Evolutionary conservation across 2,113 vertebrate species (phyloP), one percentile per base, ranked within the genome.

Genomic region (Mola mola): DNA sequence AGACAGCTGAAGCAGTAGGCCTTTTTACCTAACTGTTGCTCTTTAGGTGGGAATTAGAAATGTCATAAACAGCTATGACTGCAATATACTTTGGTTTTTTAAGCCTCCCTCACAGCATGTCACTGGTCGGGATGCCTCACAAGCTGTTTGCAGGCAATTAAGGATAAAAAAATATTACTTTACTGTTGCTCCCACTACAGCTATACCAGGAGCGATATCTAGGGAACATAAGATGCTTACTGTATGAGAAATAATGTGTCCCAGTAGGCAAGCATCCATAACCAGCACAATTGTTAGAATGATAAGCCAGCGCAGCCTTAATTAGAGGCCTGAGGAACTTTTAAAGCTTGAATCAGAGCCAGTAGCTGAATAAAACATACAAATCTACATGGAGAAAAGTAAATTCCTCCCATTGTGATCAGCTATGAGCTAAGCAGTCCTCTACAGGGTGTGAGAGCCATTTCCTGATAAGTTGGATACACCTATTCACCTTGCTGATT

Each of bases 401-500:
- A 28, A 67, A 76, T 81, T 63, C 22, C 44, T 68, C 56, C 77
- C 55, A 53, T 70, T 80, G 81, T 64, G 60, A 77, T 81, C 53
- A 53, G 52, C 48, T 57, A 33, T 55, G 48, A 74, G 49, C 71
- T 72, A 21, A 75, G 66, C 44, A 55, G 29, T 68, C 24, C 13
- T 66, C 67, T 65, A 20, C 38, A 1, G 49, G 49, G 56, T 71
- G 46, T 53, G 48, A 66, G 79, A 85, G 74, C 59, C 38, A 65
- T 50, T 72, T 40, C 61, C 44, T 66, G 64, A 83, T 85, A 74
- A 82, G 72, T 72, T 63, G 72, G 78, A 78, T 77, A 72, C 66
- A 79, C 66, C 72, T 79, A 55, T 83, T 86, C 78, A 87, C 67
- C 81, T 71, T 71, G 50, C 74, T 85, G 84, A 84, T 88, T 84